These are phyloP conservation scores for Indri indri DNA, from an alignment of 2,113 vertebrate species.

Conservation along the genomic window DNA sequence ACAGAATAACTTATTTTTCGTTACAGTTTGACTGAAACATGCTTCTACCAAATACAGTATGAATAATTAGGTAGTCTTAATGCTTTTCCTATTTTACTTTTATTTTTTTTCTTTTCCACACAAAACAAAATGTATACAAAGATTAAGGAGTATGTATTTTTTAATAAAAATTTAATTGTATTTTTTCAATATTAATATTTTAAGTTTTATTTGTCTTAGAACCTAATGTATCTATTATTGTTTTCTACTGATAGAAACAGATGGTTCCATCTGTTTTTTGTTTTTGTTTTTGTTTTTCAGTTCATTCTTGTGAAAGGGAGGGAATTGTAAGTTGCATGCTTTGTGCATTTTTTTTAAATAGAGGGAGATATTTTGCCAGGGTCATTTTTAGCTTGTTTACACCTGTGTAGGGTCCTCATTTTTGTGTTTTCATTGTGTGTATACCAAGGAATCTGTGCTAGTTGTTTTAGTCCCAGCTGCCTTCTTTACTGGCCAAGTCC, in stretches of 20 bases:
- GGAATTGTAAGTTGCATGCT: constrained; percentile 25
- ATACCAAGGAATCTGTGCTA: constrained; percentile 1
- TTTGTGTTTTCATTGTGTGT: constrained; percentile 47
- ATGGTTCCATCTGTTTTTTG: constrained; percentile 64
- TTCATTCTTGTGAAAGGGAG: constrained; percentile 48
- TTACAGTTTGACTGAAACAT: constrained; percentile 78
- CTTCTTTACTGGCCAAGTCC: constrained; percentile 14
- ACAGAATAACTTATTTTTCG: constrained; percentile 88
- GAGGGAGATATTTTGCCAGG: constrained; percentile 73
- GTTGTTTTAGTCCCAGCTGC: constrained; percentile 21
- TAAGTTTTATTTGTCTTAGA: constrained; percentile 81
- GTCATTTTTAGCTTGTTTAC: constrained; percentile 66
- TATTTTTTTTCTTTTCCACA: constrained; percentile 72
- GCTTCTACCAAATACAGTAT: constrained; percentile 87
- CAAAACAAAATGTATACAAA: constrained; percentile 82
- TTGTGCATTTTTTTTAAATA: constrained; percentile 60
- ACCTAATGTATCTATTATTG: constrained; percentile 67
- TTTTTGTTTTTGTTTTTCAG: constrained; percentile 21
- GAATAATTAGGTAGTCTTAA: constrained; percentile 79
- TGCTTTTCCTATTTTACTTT: constrained; percentile 81
- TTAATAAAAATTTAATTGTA: constrained; percentile 85
- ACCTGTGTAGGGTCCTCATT: constrained; percentile 30
- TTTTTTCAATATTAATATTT: constrained; percentile 86
- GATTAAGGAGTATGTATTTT: constrained; percentile 84
- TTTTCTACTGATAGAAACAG: constrained; percentile 78